These are phyloP conservation scores for Protobothrops flavoviridis DNA, from an alignment of 2,113 vertebrate species.

Conservation along the genomic window DNA sequence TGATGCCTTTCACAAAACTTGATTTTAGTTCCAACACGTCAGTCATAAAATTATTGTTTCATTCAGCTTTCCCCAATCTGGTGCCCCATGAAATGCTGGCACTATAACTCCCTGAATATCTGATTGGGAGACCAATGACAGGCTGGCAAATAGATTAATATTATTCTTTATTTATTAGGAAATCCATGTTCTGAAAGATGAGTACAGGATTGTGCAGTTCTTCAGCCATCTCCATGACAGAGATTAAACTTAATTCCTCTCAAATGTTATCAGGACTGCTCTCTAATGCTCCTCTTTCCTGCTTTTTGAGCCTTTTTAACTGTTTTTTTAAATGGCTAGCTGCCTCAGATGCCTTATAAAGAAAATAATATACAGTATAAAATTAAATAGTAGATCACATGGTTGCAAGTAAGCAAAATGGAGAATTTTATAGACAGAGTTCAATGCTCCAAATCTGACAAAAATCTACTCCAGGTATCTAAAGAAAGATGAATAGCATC, in stretches of 20 bases:
- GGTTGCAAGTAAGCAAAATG: not conserved
- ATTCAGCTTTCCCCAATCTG: not conserved
- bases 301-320: not conserved
- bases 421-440: not conserved
- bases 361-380: not conserved
- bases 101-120: not conserved
- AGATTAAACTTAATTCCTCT: not conserved
- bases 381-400: not conserved
- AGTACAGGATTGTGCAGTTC: not conserved
- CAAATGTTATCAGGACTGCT: not conserved
- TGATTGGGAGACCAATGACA: not conserved
- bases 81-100: not conserved
- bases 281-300: not conserved
- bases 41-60: not conserved
- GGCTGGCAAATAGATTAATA: not conserved
- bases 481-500: not conserved
- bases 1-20: conserved; percentile 36
- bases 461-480: not conserved
- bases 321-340: not conserved
- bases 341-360: not conserved
- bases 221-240: not conserved
- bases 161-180: not conserved
- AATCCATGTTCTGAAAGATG: not conserved
- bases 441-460: not conserved
- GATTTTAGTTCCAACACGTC: not conserved